These are phyloP conservation scores for Aphaenogaster ashmeadi DNA, from an alignment of 1,140 invertebrate genomes.

Conservation along the genomic window DNA sequence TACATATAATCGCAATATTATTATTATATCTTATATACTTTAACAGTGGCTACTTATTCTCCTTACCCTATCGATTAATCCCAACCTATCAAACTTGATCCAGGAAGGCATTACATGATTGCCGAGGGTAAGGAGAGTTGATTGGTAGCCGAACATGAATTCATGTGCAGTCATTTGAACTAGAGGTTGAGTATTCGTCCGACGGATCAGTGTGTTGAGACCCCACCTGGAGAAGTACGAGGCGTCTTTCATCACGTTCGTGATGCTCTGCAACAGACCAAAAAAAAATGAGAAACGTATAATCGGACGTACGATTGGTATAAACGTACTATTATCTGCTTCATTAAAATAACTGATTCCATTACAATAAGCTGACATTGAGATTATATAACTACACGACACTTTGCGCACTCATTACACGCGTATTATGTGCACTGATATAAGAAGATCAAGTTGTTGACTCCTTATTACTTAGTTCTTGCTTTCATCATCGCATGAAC, in stretches of 20 bases:
- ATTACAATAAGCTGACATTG: conserved; percentile 11
- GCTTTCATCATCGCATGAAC: neutral
- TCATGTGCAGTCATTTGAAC: conserved; percentile 93
- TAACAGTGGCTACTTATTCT: neutral
- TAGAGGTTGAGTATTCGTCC: conserved; percentile 90
- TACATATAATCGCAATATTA: neutral
- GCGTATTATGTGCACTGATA: neutral
- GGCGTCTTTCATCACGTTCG: conserved; percentile 90
- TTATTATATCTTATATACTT: neutral
- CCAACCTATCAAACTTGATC: conserved; percentile 94
- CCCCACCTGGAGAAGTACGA: conserved; percentile 89
- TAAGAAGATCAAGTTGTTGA: neutral
- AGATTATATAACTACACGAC: neutral
- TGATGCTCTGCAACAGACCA: conserved; percentile 90
- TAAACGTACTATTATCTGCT: neutral
- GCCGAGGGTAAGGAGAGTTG: conserved; percentile 91
- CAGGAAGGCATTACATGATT: conserved; percentile 92
- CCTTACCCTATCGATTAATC: conserved; percentile 93
- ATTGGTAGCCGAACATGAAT: conserved; percentile 94
- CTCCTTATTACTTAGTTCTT: neutral
- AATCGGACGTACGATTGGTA: neutral
- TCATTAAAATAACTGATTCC: conserved; percentile 9
- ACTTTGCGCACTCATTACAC: neutral
- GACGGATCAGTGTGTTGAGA: conserved; percentile 90
- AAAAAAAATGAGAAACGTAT: neutral